These are phyloP conservation scores for Sinocyclocheilus maitianheensis DNA, from an alignment of 2,113 vertebrate species.

Conservation along the genomic window DNA sequence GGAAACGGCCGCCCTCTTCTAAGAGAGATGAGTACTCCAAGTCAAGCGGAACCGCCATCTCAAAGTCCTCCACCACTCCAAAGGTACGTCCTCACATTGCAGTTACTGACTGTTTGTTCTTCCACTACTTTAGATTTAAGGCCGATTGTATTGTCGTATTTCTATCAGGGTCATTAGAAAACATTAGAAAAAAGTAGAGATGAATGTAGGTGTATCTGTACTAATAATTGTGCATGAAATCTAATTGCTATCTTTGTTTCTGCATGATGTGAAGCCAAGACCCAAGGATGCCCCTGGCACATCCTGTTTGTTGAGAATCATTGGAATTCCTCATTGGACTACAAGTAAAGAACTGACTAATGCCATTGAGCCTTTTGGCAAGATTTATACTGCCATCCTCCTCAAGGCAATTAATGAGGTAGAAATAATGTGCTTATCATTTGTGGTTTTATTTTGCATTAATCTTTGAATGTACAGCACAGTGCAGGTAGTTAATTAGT, in stretches of 20 bases:
- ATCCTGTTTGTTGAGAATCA: slow-evolving; percentile 52
- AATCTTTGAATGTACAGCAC: background rate
- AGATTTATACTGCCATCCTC: slow-evolving; percentile 75
- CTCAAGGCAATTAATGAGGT: slow-evolving; percentile 79
- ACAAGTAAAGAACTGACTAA: slow-evolving; percentile 77
- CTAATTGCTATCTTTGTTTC: slow-evolving; percentile 2
- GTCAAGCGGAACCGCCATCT: slow-evolving; percentile 14
- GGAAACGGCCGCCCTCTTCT: slow-evolving; percentile 38
- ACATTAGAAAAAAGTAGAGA: background rate
- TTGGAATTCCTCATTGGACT: slow-evolving; percentile 73
- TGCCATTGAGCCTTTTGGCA: slow-evolving; percentile 79
- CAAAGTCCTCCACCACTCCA: slow-evolving; percentile 20
- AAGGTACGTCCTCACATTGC: slow-evolving; percentile 22
- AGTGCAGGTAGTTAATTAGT: background rate
- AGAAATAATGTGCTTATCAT: background rate
- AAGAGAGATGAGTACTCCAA: slow-evolving; percentile 47
- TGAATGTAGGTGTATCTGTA: background rate
- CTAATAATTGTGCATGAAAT: background rate
- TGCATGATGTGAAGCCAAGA: slow-evolving; percentile 48
- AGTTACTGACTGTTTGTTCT: background rate
- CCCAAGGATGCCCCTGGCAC: slow-evolving; percentile 45
- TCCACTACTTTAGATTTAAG: background rate
- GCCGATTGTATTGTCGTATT: background rate
- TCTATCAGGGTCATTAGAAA: background rate
- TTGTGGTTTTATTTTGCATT: background rate